Evolutionary conservation across 2,888 invertebrate species (phyloP), one percentile per base, ranked within the genome.

Genomic region (Pollenia griseotomentosa): DNA sequence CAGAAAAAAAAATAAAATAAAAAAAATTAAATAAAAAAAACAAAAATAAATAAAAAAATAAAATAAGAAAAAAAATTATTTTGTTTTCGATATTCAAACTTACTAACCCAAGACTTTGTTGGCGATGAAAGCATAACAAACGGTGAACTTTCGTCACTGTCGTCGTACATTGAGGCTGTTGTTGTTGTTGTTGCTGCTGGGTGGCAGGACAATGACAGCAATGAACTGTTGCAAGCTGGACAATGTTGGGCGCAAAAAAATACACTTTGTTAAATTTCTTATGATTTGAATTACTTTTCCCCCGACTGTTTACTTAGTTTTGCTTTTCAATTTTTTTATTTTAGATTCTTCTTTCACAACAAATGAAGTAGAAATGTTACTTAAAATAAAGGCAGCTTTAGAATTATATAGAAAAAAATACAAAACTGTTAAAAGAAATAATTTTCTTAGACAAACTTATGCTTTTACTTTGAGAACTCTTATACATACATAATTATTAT

Each of bases 111-210:
- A 94, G 95, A 95, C 93, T 94, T 94, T 88, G 95, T 95, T 66
- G 96, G 96, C 90, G 96, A 94, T 79, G 96, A 95, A 91, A 96
- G 94, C 91, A 96, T 95, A 90, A 95, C 94, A 93, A 96, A 96
- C 55, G 95, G 94, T 66, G 95, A 95, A 91, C 96, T 95, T 89
- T 96, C 96, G 93, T 96, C 96, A 92, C 95, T 95, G 92, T 92
- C 92, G 89, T 95, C 95, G 92, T 94, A 93, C 95, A 95, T 95
- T 91, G 91, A 90, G 90, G 89, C 79, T 89, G 88, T n/a, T 33
- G 44, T 42, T 48, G 16, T 2, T 33, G 33, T 33, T 33, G 33
- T 6, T 33, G 33, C 33, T 33, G 33, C 33, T 33, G 33, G 48
- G 14, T 2, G 10, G 40, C 8, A 51, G 16, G 44, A 7, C 23